Base-by-base conservation (phyloP, 2,113 vertebrate genomes). In the Ameiurus melas region DNA sequence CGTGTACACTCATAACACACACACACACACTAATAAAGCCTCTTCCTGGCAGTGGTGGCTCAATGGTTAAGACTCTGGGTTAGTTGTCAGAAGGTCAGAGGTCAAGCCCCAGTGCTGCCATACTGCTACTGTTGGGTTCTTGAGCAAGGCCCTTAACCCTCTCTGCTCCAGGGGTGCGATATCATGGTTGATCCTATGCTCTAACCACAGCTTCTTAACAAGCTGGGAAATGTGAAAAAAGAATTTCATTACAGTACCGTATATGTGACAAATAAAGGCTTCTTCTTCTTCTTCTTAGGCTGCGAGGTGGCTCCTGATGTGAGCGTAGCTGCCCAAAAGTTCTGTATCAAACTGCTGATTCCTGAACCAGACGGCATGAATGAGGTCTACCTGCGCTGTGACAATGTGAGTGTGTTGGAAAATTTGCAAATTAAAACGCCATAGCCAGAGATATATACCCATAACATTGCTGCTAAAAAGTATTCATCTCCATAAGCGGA, bases 311-410 rank as follows among this genome's bases (percentile, higher is more conserved):
- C 94, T 13, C 96, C 96, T 0, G 96, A 97, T 0, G 96, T 97
- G 58, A 96, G 96, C 0, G 91, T 97, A 57, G 93, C 95, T 0
- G 92, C 93, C 14, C 95, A 96, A 89, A 97, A 96, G 89, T 97
- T 96, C 90, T 96, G 95, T 81, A 97, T 97, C 90, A 96, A 93
- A 77, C 94, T 97, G 33, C 86, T 97, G 86, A 95, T 97, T 55
- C 96, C 96, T 22, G 95, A 94, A 0, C 95, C 96, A 0, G 96
- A 96, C 36, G 96, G 96, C 85, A 97, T 97, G 96, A 96, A 94
- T 1, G 96, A 97, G 53, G 89, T 96, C 39, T 93, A 95, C 84
- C 90, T 97, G 77, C 92, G 96, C 25, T 97, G 96, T 87, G 93
- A 94, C 19, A 94, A 96, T 3, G 96, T 96, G 55, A 92, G 89